Percentiles rank a stretch among this genome's conserved stretches.
Conservation (phyloP, 1,140 invertebrate genomes). For the Pectinophora gossypiella region DNA sequence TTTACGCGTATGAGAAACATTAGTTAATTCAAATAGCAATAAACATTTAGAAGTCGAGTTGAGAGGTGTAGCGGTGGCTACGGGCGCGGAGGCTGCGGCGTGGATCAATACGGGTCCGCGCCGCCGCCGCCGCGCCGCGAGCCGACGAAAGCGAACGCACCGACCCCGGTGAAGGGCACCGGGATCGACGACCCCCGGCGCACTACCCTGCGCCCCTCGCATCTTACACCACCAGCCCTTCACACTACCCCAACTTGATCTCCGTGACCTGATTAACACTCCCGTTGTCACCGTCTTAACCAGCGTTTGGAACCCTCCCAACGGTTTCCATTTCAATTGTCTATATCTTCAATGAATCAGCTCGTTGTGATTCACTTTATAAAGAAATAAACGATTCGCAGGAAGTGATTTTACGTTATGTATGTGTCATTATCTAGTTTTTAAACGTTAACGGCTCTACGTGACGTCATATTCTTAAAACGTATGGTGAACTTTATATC, state of each 20-base stretch:
- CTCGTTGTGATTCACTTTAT: background rate
- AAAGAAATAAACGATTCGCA: background rate
- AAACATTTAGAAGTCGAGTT: slow-evolving; percentile 15
- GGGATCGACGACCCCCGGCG: slow-evolving; percentile 60
- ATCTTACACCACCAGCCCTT: slow-evolving; percentile 26
- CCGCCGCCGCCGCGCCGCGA: slow-evolving; percentile 33
- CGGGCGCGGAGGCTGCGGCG: slow-evolving; percentile 42
- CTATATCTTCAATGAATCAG: background rate
- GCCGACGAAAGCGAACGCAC: slow-evolving; percentile 66
- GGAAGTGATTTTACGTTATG: background rate
- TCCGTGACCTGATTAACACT: slow-evolving; percentile 57
- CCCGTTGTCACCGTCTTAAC: slow-evolving; percentile 18
- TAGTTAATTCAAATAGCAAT: slow-evolving; percentile 10
- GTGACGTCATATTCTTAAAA: background rate
- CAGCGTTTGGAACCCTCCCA: background rate
- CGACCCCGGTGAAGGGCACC: slow-evolving; percentile 69
- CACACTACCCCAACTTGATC: slow-evolving; percentile 39
- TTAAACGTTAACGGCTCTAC: background rate
- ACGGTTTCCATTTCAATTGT: background rate
- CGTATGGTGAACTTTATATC: background rate
- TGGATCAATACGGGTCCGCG: slow-evolving; percentile 40
- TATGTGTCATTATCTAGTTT: background rate
- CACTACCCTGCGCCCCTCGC: slow-evolving; percentile 19
- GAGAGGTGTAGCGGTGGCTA: background rate
- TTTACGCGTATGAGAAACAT: too few relatives aligned